A percentile compares a stretch with the other conserved stretches of the same genome.
Evolutionary conservation across 2,113 vertebrate genomes (phyloP).

Genomic region (Albula goreensis): DNA sequence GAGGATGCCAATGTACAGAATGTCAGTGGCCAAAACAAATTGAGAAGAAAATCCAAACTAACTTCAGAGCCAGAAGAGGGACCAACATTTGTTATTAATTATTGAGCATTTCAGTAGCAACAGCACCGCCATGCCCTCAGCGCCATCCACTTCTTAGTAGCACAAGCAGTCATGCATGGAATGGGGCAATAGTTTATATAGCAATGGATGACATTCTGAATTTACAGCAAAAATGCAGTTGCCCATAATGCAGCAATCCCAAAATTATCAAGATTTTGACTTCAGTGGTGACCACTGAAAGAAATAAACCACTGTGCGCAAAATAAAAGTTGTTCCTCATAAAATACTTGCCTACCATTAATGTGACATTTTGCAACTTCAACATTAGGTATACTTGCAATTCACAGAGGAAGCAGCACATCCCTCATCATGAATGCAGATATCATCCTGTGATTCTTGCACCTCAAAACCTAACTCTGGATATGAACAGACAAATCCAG

Average conservation of each 20-base stretch:
- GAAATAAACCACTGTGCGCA: background rate
- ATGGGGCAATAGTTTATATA: slow-evolving; percentile 45
- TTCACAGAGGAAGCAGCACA: background rate
- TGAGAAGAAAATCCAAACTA: background rate
- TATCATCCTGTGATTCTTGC: background rate
- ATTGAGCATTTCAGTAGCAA: slow-evolving; percentile 24
- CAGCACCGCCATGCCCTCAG: slow-evolving; percentile 31
- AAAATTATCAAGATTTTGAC: slow-evolving; percentile 38
- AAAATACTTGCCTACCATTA: background rate
- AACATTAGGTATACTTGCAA: background rate
- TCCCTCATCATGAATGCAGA: too few species aligned
- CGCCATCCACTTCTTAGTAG: slow-evolving; percentile 58
- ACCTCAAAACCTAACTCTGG: background rate
- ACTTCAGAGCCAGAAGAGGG: slow-evolving; percentile 33
- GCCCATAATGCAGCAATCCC: slow-evolving; percentile 40
- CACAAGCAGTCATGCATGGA: slow-evolving; percentile 73
- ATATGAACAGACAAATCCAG: background rate
- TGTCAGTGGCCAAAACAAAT: background rate
- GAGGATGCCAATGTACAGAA: background rate
- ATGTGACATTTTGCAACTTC: background rate
- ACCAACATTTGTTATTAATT: slow-evolving; percentile 39
- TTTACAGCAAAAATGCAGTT: slow-evolving; percentile 40
- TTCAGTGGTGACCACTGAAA: slow-evolving; percentile 41
- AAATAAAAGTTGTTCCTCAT: background rate
- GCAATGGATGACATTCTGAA: slow-evolving; percentile 59